phyloP scores from a whole-genome alignment of 2,888 invertebrate genomes.

The Dynastes maya region DNA sequence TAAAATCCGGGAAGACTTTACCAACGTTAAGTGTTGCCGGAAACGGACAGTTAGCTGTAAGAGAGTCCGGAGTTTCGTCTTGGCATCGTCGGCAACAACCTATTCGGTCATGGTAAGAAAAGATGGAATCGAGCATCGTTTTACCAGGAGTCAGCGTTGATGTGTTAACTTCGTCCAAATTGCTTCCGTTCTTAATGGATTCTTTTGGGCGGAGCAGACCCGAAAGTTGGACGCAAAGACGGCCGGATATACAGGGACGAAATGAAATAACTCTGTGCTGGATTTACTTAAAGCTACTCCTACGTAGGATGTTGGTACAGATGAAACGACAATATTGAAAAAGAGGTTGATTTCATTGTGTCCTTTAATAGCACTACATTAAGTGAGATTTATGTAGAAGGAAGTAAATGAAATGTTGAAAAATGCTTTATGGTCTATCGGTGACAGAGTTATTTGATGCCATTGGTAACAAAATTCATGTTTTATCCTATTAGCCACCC shows the following conservation, averaged over 20 bases:
- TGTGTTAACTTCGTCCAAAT: conserved; percentile 69
- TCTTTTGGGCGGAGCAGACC: conserved; percentile 61
- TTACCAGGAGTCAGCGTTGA: conserved; percentile 64
- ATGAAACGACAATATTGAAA: no score
- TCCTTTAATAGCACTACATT: no score
- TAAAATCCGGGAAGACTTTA: conserved; percentile 42
- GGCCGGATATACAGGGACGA: conserved; percentile 59
- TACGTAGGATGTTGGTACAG: no score
- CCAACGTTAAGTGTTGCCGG: conserved; percentile 53
- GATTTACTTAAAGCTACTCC: conserved; percentile 30
- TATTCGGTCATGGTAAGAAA: not conserved
- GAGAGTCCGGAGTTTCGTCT: conserved; percentile 34
- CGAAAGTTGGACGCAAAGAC: conserved; percentile 53
- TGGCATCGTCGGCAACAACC: not conserved
- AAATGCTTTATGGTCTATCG: no score
- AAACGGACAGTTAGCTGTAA: conserved; percentile 55
- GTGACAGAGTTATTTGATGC: no score
- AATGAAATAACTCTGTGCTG: conserved; percentile 60
- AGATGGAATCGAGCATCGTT: conserved; percentile 49
- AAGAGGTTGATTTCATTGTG: no score
- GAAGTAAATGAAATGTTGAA: no score
- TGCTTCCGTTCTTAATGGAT: conserved; percentile 69
- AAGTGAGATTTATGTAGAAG: no score
- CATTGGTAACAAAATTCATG: no score
- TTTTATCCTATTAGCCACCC: no score